A percentile compares a stretch with the other conserved stretches of the same genome.
Conservation (phyloP, 2,113 vertebrate species). For the Nesogale talazaci region DNA sequence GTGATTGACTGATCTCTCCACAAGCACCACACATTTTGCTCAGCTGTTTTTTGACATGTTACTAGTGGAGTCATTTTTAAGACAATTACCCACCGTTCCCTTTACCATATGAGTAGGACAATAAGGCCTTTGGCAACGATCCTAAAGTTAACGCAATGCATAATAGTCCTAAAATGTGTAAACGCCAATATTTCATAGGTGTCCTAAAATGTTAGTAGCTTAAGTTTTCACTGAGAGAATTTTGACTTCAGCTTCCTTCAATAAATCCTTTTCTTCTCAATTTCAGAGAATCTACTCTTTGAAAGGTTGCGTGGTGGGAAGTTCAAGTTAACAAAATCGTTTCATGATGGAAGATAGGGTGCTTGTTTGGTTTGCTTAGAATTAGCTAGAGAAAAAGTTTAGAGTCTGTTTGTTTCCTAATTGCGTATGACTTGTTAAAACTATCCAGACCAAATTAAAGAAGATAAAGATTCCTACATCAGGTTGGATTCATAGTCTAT, state of each 20-base stretch:
- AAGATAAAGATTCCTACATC: conserved; percentile 35
- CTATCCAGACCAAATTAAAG: conserved; percentile 58
- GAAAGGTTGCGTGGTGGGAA: conserved; percentile 39
- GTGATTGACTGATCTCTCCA: conserved; percentile 16
- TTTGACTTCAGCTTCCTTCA: conserved; percentile 18
- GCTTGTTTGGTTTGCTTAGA: not conserved
- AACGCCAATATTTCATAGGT: not conserved
- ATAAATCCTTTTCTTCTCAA: not conserved
- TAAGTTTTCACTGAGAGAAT: conserved; percentile 48
- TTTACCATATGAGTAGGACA: conserved; percentile 51
- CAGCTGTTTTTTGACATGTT: conserved; percentile 51
- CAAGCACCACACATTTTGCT: conserved; percentile 50
- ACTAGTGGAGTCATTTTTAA: conserved; percentile 55
- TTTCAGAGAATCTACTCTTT: conserved; percentile 42
- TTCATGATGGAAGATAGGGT: conserved; percentile 17
- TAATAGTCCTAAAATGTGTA: conserved; percentile 11
- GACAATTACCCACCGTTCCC: conserved; percentile 45
- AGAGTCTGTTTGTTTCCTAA: conserved; percentile 4
- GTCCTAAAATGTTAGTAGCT: conserved; percentile 33
- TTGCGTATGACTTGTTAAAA: conserved; percentile 52
- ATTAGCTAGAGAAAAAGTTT: conserved; percentile 36
- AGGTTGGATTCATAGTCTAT: conserved; percentile 8
- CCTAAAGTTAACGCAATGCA: conserved; percentile 42
- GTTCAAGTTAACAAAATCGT: conserved; percentile 46
- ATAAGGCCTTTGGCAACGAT: conserved; percentile 23